Conservation (phyloP, 2,888 invertebrate genomes). For the Seira sanloemensis region DNA sequence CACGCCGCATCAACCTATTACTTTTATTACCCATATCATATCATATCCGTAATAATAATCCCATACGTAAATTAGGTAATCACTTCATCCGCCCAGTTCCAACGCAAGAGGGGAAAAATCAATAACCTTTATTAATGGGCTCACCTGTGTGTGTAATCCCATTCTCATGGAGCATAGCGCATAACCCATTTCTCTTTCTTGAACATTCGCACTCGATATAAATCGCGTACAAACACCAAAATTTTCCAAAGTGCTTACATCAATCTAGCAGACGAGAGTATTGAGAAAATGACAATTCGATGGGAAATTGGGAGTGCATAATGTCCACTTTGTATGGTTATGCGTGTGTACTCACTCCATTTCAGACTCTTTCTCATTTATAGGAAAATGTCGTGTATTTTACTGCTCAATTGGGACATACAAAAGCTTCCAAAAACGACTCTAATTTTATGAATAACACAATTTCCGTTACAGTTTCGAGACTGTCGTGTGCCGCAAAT, state of each 20-base stretch:
- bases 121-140: slow-evolving; percentile 9
- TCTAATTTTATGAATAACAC: too few relatives aligned
- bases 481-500: background rate
- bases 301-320: too few relatives aligned
- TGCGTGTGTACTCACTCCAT: too few relatives aligned
- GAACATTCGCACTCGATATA: background rate
- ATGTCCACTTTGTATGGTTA: too few relatives aligned
- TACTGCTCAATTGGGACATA: too few relatives aligned
- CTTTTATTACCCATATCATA: slow-evolving; percentile 50
- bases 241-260: background rate
- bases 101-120: background rate
- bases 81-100: slow-evolving; percentile 3
- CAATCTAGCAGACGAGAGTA: background rate
- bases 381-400: too few relatives aligned
- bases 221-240: background rate
- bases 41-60: slow-evolving; percentile 21
- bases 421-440: too few relatives aligned
- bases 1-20: slow-evolving; percentile 19
- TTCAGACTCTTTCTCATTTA: too few relatives aligned
- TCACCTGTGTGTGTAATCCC: background rate
- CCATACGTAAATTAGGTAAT: slow-evolving; percentile 19
- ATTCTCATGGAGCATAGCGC: background rate
- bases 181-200: background rate
- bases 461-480: background rate
- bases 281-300: background rate